Evolutionary conservation across 2,888 invertebrate species (phyloP).

Genomic region (Capitulum mitella): DNA sequence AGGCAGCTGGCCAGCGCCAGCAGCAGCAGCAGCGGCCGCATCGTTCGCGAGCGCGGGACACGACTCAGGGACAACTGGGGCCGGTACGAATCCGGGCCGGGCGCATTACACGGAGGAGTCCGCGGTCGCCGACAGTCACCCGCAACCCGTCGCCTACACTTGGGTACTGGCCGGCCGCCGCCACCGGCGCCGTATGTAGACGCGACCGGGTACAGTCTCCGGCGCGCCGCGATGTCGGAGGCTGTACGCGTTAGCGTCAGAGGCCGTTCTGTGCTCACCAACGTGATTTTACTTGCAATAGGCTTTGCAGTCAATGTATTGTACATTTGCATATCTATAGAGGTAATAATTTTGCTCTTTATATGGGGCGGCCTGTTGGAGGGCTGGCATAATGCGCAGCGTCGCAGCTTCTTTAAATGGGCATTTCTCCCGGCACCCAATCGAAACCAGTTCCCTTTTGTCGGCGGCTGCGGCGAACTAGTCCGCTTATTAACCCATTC

Average conservation of each 20-base stretch:
- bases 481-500: background rate
- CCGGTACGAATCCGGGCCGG: background rate
- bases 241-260: background rate
- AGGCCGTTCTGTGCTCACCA: background rate
- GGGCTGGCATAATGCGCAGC: background rate
- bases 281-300: constrained; percentile 22
- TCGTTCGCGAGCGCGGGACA: background rate
- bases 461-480: background rate
- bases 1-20: background rate
- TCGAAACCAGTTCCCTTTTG: background rate
- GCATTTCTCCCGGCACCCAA: background rate
- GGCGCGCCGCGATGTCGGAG: background rate
- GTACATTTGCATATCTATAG: constrained; percentile 21
- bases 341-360: constrained; percentile 22
- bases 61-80: background rate
- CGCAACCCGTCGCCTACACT: background rate
- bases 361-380: constrained; percentile 7
- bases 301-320: constrained; percentile 21
- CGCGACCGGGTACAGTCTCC: background rate
- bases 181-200: background rate
- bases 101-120: background rate
- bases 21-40: constrained; percentile 1
- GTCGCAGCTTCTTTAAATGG: background rate
- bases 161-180: background rate
- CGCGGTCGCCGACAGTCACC: background rate